Conservation (phyloP, 2,888 invertebrate species). For the Helicoverpa assulta region DNA sequence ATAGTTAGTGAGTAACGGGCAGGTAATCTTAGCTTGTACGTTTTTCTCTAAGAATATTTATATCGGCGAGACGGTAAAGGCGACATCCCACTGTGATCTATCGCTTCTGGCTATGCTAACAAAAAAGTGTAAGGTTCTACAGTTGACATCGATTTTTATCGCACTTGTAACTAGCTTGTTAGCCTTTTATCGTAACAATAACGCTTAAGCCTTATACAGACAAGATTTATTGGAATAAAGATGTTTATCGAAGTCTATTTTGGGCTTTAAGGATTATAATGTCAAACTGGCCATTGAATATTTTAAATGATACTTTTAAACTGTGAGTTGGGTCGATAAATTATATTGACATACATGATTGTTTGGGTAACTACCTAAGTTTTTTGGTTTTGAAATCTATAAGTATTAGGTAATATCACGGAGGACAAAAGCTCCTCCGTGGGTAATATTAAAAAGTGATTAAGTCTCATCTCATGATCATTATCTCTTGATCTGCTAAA, state of each 20-base stretch:
- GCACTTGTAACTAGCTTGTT: conserved; percentile 10
- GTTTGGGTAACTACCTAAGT: no score
- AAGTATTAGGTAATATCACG: no score
- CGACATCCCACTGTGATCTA: conserved; percentile 25
- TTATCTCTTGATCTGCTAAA: no score
- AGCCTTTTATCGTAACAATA: conserved; percentile 11
- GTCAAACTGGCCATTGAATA: conserved; percentile 10
- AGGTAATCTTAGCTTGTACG: not conserved
- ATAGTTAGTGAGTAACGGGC: not conserved
- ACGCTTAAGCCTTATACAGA: conserved; percentile 1
- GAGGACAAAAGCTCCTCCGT: no score
- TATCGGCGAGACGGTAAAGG: conserved; percentile 15
- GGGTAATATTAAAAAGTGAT: no score
- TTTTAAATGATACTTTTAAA: conserved; percentile 4
- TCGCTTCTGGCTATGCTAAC: conserved; percentile 15
- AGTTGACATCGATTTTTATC: conserved; percentile 14
- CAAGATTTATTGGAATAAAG: conserved; percentile 12
- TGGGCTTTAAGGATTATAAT: conserved; percentile 22
- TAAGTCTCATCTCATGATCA: no score
- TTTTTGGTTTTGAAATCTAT: no score
- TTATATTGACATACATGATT: not conserved
- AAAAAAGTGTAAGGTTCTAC: conserved; percentile 44
- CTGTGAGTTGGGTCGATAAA: conserved; percentile 1
- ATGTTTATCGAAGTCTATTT: conserved; percentile 22
- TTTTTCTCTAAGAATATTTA: conserved; percentile 6